Percentiles rank a stretch among this genome's conserved stretches.
Evolutionary conservation across 2,797 vertebrate genomes (phyloP).

Genomic region (Vultur gryphus): DNA sequence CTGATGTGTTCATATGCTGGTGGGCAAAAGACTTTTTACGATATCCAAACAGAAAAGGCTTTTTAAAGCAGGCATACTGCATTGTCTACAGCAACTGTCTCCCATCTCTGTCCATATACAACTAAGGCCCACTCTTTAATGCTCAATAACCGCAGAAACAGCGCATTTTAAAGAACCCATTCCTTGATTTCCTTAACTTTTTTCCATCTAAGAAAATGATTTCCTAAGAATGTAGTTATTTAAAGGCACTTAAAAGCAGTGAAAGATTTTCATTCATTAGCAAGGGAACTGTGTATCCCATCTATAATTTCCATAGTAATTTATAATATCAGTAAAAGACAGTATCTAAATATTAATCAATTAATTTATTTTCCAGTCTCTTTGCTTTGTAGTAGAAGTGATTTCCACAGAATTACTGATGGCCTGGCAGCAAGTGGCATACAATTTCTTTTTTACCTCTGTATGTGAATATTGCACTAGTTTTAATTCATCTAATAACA

Average conservation of each 20-base stretch:
- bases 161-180: background rate
- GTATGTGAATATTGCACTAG: background rate
- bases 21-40: background rate
- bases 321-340: background rate
- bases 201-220: background rate
- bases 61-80: background rate
- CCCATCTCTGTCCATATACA: background rate
- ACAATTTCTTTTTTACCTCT: background rate
- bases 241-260: background rate
- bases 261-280: background rate
- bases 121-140: background rate
- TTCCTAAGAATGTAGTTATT: background rate
- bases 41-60: background rate
- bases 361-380: background rate
- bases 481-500: background rate
- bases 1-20: background rate
- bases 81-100: background rate
- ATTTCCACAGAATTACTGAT: background rate
- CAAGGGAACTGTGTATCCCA: background rate
- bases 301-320: background rate
- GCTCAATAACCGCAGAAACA: background rate
- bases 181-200: background rate
- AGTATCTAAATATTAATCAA: background rate
- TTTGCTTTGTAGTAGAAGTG: background rate
- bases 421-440: background rate